Evolutionary conservation across 2,888 invertebrate species (phyloP).

Genomic region (Drosophila colorata): DNA sequence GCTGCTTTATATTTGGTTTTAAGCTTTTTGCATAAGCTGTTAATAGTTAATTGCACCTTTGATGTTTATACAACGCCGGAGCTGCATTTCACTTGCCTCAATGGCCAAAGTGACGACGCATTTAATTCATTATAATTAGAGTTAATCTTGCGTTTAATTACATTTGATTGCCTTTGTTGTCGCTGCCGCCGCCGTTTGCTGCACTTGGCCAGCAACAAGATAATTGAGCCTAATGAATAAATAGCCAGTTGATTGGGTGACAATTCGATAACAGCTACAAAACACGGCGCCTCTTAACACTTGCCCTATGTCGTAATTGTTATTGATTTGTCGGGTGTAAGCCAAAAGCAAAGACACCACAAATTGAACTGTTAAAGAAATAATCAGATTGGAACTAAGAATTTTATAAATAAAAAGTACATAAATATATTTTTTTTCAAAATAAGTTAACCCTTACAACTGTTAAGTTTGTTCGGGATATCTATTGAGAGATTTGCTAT

Average conservation of each 20-base stretch:
- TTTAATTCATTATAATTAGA: slow-evolving; percentile 78
- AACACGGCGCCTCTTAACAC: slow-evolving; percentile 4
- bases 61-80: slow-evolving; percentile 41
- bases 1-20: slow-evolving; percentile 22
- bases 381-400: neutral
- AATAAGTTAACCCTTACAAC: too few relatives aligned
- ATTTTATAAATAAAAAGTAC: too few relatives aligned
- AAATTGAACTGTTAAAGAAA: neutral
- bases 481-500: too few relatives aligned
- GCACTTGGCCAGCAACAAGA: slow-evolving; percentile 22
- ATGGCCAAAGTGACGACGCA: slow-evolving; percentile 43
- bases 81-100: slow-evolving; percentile 35
- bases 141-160: slow-evolving; percentile 78
- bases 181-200: slow-evolving; percentile 1
- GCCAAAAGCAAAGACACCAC: neutral
- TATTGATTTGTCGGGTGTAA: slow-evolving; percentile 18
- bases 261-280: slow-evolving; percentile 51
- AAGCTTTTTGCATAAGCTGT: slow-evolving; percentile 49
- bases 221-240: slow-evolving; percentile 69
- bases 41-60: slow-evolving; percentile 74
- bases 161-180: slow-evolving; percentile 68
- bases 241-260: slow-evolving; percentile 44
- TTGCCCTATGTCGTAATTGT: slow-evolving; percentile 28
- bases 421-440: too few relatives aligned
- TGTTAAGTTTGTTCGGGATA: too few relatives aligned